Base-by-base conservation (phyloP, 1,140 invertebrate species). In the Drosophila simulans region DNA sequence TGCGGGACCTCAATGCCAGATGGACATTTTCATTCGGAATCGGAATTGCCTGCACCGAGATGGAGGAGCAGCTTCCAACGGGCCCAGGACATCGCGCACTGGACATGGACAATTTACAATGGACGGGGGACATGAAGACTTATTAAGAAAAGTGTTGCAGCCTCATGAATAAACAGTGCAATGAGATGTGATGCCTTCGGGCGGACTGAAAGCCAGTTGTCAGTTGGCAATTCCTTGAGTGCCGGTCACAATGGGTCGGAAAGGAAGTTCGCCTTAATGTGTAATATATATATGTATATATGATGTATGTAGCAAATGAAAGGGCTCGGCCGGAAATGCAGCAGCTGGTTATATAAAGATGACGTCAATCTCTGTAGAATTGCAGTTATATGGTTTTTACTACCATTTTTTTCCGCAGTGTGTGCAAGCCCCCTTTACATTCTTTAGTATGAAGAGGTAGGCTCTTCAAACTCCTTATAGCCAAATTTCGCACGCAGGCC, bases 141-240 rank as follows among this genome's bases (percentile, higher is more conserved):
- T 66, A 76, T 76, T 76, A 76, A 76, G 72, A 66, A 66, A 68
- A 70, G 64, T 63, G 56, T 62, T 68, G 51, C 48, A 56, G 70
- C 35, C 71, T 80, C 54, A 81, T 76, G 71, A 57, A 76, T 63
- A 74, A 81, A 64, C 58, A 70, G 27, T 73, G 72, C 64, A 76
- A 31, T 46, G 62, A 55, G 62, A 71, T 59, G 74, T 54, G 60
- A 65, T 62, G 64, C 46, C 74, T 34, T 31, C 46, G 42, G 40
- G 64, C 46, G 54, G 37, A 51, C 42, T 59, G 49, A 60, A 77
- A 77, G 52, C 63, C 74, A 77, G 64, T 65, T 73, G 64, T 59
- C 71, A 62, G 57, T 53, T 62, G 69, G 46, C 56, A 60, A 74
- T 79, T 62, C 39, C 54, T 69, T 76, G 60, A 76, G 72, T 76